Percentiles rank a stretch among this genome's conserved stretches.
These are phyloP conservation scores for Halyomorpha halys DNA, from an alignment of 1,140 invertebrate genomes.

Conservation along the genomic window DNA sequence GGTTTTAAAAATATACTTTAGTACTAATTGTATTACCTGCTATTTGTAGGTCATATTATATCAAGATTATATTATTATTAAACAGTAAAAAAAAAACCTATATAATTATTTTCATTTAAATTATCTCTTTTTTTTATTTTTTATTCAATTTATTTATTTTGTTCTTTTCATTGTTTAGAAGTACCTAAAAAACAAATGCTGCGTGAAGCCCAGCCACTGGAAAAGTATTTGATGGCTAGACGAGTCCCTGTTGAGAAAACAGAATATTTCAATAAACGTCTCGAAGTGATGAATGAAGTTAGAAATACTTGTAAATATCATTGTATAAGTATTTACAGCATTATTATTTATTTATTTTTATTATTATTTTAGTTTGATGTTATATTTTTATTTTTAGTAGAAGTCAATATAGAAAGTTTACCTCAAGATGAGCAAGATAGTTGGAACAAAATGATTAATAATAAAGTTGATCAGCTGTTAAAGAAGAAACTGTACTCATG, in stretches of 20 bases:
- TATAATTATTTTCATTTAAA: too few relatives aligned
- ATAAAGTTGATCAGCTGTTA: conserved; percentile 38
- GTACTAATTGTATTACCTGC: too few relatives aligned
- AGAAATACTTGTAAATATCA: conserved; percentile 14
- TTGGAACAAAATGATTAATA: conserved; percentile 29
- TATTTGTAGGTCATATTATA: too few relatives aligned
- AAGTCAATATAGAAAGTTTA: conserved; percentile 35
- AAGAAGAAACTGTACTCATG: conserved; percentile 54
- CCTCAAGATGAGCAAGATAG: conserved; percentile 35
- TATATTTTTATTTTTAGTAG: conserved; percentile 24
- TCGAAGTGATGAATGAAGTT: conserved; percentile 35
- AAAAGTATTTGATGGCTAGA: conserved; percentile 47
- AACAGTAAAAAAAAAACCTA: too few relatives aligned
- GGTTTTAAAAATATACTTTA: too few relatives aligned
- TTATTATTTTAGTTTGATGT: background rate
- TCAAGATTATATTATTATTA: too few relatives aligned
- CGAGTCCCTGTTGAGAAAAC: conserved; percentile 48
- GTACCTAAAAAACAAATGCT: conserved; percentile 42
- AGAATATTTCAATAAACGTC: conserved; percentile 40
- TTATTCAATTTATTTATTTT: background rate
- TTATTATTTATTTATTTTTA: background rate
- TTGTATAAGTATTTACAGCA: background rate
- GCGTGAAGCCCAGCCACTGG: conserved; percentile 43
- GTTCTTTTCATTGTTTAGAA: conserved; percentile 36
- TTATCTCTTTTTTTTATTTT: conserved; percentile 11